These are phyloP conservation scores for Alcedo quadribrachys DNA, from an alignment of 2,797 vertebrate species.

Conservation along the genomic window DNA sequence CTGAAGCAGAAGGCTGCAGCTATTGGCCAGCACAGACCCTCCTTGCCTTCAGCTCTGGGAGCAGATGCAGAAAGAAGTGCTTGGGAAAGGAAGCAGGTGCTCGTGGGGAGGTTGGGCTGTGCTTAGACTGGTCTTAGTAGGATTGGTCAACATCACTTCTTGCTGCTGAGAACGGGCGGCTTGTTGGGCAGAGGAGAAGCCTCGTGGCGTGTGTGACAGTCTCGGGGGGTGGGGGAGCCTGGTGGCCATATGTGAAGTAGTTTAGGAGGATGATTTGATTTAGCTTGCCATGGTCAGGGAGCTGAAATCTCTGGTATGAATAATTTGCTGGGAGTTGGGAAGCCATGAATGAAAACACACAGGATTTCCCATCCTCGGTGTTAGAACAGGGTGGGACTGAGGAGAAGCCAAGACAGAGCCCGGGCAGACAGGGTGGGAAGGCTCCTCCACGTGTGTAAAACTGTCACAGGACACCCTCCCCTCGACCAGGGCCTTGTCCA, in stretches of 20 bases:
- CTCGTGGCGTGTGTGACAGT: background rate
- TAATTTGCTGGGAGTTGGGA: background rate
- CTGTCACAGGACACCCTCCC: background rate
- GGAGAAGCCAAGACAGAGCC: background rate
- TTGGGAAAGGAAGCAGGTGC: background rate
- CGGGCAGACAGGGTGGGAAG: background rate
- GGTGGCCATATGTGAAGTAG: background rate
- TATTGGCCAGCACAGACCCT: background rate
- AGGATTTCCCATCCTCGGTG: background rate
- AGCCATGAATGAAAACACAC: background rate
- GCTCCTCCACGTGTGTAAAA: background rate
- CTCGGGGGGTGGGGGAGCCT: background rate
- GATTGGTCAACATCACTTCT: background rate
- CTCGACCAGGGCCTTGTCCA: background rate
- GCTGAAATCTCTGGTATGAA: background rate
- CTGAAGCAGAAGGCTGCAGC: background rate
- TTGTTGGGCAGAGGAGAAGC: background rate
- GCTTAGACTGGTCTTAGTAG: background rate
- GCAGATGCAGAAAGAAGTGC: background rate
- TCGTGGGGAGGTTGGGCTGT: background rate
- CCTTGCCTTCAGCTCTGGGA: background rate
- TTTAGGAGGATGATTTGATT: background rate
- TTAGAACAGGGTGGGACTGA: background rate
- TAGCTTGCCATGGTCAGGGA: background rate
- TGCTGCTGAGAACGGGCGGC: background rate